phyloP scores from a whole-genome alignment of 2,797 vertebrate genomes.

The Eulemur rubriventer region DNA sequence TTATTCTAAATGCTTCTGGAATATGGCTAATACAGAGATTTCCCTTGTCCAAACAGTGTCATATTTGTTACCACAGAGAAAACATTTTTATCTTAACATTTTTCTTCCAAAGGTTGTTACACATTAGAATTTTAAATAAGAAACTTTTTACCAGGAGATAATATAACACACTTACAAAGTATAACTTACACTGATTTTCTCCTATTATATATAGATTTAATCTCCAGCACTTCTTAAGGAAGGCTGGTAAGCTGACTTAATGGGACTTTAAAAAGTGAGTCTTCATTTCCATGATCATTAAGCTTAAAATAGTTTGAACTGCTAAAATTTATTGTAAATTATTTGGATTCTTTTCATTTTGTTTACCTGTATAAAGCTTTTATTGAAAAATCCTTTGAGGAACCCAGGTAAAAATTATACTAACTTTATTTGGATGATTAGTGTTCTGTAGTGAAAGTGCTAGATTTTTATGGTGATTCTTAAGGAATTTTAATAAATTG shows the following conservation, averaged over 20 bases:
- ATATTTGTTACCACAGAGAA: constrained; percentile 42
- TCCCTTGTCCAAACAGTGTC: neutral
- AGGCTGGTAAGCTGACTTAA: neutral
- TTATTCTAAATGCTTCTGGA: constrained; percentile 18
- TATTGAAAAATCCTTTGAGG: constrained; percentile 25
- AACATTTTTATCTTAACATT: constrained; percentile 8
- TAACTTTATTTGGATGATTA: constrained; percentile 3
- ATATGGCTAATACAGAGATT: neutral
- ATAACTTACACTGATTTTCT: neutral
- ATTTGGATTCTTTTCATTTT: constrained; percentile 25
- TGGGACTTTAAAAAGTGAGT: neutral
- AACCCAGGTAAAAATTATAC: neutral
- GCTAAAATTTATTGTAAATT: constrained; percentile 25
- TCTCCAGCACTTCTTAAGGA: constrained; percentile 31
- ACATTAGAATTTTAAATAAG: constrained; percentile 50
- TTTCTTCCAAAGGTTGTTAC: constrained; percentile 40
- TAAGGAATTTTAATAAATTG: constrained; percentile 19
- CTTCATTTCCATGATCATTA: neutral
- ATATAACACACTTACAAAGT: neutral
- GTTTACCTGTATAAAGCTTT: neutral
- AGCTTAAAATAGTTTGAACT: neutral
- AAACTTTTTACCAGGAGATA: neutral
- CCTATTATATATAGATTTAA: neutral
- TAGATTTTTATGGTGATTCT: constrained; percentile 26
- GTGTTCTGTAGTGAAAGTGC: neutral